phyloP scores from a whole-genome alignment of 2,113 vertebrate species.

The Ariopsis seemanni region DNA sequence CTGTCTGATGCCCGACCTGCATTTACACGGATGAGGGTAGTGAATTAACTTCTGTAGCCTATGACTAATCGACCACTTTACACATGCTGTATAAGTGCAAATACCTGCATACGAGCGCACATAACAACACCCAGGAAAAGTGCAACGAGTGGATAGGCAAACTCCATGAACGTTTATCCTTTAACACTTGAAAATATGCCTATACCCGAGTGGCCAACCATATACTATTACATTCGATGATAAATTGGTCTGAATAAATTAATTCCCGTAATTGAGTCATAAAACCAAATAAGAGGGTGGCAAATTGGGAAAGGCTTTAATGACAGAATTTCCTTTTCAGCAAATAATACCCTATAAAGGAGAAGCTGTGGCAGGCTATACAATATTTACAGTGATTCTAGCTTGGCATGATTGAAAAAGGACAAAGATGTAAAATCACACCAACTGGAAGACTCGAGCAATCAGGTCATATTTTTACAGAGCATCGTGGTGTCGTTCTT shows the following conservation, averaged over 20 bases:
- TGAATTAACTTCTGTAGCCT: conserved; percentile 17
- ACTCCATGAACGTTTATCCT: neutral
- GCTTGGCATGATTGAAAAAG: neutral
- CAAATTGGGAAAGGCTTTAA: conserved; percentile 12
- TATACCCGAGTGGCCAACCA: neutral
- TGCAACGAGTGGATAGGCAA: neutral
- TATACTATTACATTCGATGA: neutral
- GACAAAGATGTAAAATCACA: neutral
- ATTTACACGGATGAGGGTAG: neutral
- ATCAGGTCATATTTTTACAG: neutral
- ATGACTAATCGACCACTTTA: conserved; percentile 20
- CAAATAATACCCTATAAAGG: neutral
- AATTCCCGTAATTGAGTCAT: conserved; percentile 19
- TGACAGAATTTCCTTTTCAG: conserved; percentile 15
- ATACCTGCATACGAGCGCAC: neutral
- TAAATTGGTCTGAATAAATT: conserved; percentile 23
- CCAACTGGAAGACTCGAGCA: neutral
- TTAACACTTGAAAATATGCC: neutral
- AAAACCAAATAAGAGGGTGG: conserved; percentile 19
- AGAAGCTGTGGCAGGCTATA: neutral
- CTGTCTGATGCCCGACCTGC: neutral
- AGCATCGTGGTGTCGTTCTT: neutral
- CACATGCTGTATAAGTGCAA: neutral
- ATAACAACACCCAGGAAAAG: neutral
- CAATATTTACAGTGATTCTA: neutral